Base-by-base conservation (phyloP, 2,888 invertebrate genomes). In the Cryptus armator region DNA sequence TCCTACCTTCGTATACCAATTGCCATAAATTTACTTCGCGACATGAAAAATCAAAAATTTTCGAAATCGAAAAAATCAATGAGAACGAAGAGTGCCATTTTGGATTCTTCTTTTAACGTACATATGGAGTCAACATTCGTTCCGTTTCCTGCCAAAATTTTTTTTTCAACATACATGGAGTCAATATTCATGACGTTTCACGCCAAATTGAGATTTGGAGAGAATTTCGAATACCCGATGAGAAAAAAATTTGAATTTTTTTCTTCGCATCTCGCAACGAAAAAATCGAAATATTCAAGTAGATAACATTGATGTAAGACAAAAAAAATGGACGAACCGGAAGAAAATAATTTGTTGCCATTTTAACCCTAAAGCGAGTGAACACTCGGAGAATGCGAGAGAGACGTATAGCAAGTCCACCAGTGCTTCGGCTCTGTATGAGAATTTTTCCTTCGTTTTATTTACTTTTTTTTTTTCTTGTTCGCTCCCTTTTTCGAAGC, bases 371-470 rank as follows among this genome's bases (percentile, higher is more conserved):
- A 29, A 43, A 48, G 16, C 9, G 19, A 70, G 72, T 66, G 59
- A 53, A 67, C 19, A 71, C 32, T 43, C 16, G 51, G 19, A 51
- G 32, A 77, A 51, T 37, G 59, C 6, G 44, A 12, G 56, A 56
- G 19, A 16, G 37, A 37, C 51, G 16, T 9, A 56, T 12, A 6
- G 51, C 9, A 43, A 68, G 56, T 37, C 81, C 81, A 83, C 83
- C 71, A 81, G 51, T 19, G 76, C 81, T 85, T 82, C 56, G 10
- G 24, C 6, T 77, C 86, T 59, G 70, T 48, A 70, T 43, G 43
- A 81, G 82, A 85, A 87, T 84, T 86, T 86, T 87, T 81, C 86
- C 83, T 86, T 86, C 78, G 80, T 81, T 85, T 82, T 76, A 75
- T 84, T 81, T 59, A 74, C 78, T 79, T 66, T 59, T 85, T 62